Conservation (phyloP, 2,797 vertebrate species). For the Scolopax bukidnonensis region DNA sequence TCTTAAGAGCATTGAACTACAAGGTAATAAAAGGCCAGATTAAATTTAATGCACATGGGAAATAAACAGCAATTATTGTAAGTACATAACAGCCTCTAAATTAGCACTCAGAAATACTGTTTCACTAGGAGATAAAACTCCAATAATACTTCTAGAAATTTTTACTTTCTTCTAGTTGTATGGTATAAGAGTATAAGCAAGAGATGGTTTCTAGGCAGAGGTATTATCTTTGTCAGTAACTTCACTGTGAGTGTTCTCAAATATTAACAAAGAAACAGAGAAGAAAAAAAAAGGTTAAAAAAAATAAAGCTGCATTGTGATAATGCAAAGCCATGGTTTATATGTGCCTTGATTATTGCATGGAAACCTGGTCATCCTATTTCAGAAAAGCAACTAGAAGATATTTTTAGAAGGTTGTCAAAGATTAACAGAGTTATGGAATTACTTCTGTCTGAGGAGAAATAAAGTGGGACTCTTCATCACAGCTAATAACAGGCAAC, state of each 20-base stretch:
- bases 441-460: background rate
- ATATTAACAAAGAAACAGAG: background rate
- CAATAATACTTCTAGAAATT: background rate
- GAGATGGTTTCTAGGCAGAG: background rate
- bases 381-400: background rate
- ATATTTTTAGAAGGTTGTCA: background rate
- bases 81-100: background rate
- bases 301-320: fast-evolving
- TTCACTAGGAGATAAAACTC: fast-evolving
- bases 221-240: background rate
- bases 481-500: background rate
- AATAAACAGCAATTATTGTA: background rate
- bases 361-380: background rate
- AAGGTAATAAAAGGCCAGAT: background rate
- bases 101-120: background rate
- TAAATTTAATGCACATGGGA: background rate
- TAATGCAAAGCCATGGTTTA: background rate
- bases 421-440: background rate
- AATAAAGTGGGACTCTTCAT: background rate
- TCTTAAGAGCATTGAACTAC: background rate
- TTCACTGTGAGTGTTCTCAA: background rate
- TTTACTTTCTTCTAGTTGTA: background rate
- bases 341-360: background rate
- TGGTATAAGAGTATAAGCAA: background rate
- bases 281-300: background rate